Evolutionary conservation across 2,888 invertebrate species (phyloP), one percentile per base, ranked within the genome.

Genomic region (Notocelia uddmanniana): DNA sequence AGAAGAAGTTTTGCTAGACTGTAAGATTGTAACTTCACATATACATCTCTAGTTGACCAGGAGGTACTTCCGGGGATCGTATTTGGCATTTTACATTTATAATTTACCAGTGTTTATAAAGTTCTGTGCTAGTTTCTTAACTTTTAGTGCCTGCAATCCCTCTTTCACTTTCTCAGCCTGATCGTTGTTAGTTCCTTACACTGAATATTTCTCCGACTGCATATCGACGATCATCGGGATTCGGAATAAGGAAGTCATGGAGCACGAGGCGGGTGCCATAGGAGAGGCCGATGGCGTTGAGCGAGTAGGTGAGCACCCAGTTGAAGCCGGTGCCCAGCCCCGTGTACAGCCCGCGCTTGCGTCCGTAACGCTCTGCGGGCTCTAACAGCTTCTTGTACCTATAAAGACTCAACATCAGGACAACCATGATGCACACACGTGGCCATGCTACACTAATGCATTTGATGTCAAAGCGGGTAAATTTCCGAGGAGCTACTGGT

Each of bases 221-320:
- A 77, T 97, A 97, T 74, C 91, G 92, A 21, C 94, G 91, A 15
- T 95, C 94, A 8, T 95, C 95, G 2, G 71, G 41, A 3, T 91
- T 85, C 0, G 94, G 93, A 26, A 94, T 90, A 15, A 94, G 89
- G 10, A 95, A 94, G 79, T 96, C 96, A 0, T 93, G 90, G 21
- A 97, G 82, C 19, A 97, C 96, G 10, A 97, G 90, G 67, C 95
- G 90, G 0, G 96, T 95, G 0, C 97, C 97, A 83, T 97, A 97
- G 91, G 96, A 96, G 81, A 97, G 95, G 3, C 96, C 96, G 21
- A 97, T 89, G 0, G 97, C 96, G 81, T 96, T 97, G 74, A 96
- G 95, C 15, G 95, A 92, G 82, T 96, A 97, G 8, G 97, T 96
- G 45, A 97, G 94, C 23, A 97, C 94, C 97, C 97, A 97, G 94